These are phyloP conservation scores for Stegodyphus mimosarum DNA, from an alignment of 1,140 invertebrate genomes.

Conservation along the genomic window DNA sequence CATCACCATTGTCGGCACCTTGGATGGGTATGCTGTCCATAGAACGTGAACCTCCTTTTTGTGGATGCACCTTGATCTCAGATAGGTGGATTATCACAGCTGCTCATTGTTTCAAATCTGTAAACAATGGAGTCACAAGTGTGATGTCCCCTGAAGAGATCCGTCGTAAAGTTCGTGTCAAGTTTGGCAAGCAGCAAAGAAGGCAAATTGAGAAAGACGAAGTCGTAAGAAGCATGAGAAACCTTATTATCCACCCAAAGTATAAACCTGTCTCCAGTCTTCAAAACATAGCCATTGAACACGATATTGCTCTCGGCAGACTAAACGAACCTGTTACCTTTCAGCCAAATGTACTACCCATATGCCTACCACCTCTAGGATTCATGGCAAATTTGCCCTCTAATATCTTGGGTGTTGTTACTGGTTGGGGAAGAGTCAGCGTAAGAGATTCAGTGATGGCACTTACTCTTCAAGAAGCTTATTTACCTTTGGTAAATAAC, in stretches of 20 bases:
- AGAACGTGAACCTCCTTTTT: slow-evolving; percentile 42
- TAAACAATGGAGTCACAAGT: not conserved
- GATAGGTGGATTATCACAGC: slow-evolving; percentile 64
- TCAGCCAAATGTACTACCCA: slow-evolving; percentile 61
- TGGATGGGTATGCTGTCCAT: slow-evolving; percentile 61
- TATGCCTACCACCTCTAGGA: slow-evolving; percentile 63
- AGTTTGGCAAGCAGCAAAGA: slow-evolving; percentile 63
- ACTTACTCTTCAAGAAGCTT: slow-evolving; percentile 57
- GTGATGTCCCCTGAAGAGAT: slow-evolving; percentile 41
- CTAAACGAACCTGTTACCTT: slow-evolving; percentile 88
- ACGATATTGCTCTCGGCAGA: slow-evolving; percentile 87
- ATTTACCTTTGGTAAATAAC: slow-evolving; percentile 49
- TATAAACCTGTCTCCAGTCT: slow-evolving; percentile 67
- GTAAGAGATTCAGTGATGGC: slow-evolving; percentile 52
- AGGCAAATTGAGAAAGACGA: slow-evolving; percentile 46
- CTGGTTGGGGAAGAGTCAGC: slow-evolving; percentile 63
- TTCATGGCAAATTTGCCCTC: slow-evolving; percentile 37
- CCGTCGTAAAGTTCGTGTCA: slow-evolving; percentile 44
- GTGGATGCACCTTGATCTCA: slow-evolving; percentile 63
- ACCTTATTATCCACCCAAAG: slow-evolving; percentile 63
- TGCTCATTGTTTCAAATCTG: slow-evolving; percentile 64
- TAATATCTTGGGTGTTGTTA: slow-evolving; percentile 44
- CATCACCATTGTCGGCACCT: slow-evolving; percentile 42
- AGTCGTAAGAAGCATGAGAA: slow-evolving; percentile 47
- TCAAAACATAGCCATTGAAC: slow-evolving; percentile 62